Evolutionary conservation across 2,113 vertebrate species (phyloP).

Genomic region (Chaetodon trifascialis): DNA sequence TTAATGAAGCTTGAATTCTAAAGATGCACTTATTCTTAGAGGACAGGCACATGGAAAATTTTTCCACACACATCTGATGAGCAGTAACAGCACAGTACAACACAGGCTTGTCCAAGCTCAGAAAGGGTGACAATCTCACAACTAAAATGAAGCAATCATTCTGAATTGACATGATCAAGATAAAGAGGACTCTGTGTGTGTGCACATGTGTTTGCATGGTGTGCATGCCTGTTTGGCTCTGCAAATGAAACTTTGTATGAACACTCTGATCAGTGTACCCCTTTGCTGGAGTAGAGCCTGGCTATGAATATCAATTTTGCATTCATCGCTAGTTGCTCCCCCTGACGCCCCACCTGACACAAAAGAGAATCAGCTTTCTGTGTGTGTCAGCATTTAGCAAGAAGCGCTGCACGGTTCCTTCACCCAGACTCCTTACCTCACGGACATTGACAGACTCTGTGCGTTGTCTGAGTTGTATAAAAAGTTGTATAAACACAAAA

Average conservation of each 20-base stretch:
- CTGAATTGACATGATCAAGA: conserved; percentile 42
- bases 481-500: conserved; percentile 29
- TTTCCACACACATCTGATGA: conserved; percentile 23
- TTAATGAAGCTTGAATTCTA: conserved; percentile 14
- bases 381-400: conserved; percentile 76
- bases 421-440: conserved; percentile 54
- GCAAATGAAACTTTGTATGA: conserved; percentile 78
- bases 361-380: conserved; percentile 76
- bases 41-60: conserved; percentile 12
- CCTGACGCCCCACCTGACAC: conserved; percentile 66
- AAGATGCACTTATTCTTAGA: conserved; percentile 20
- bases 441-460: conserved; percentile 61
- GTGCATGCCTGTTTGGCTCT: conserved; percentile 68
- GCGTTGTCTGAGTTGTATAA: conserved; percentile 31
- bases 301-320: conserved; percentile 80
- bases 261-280: conserved; percentile 69
- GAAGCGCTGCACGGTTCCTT: conserved; percentile 57
- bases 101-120: conserved; percentile 23
- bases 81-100: conserved; percentile 39
- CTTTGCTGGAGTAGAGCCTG: conserved; percentile 64
- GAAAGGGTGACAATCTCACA: conserved; percentile 42
- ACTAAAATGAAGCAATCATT: conserved; percentile 72
- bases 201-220: conserved; percentile 7
- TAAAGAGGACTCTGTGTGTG: conserved; percentile 16
- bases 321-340: conserved; percentile 63